Evolutionary conservation across 2,797 vertebrate species (phyloP).

Genomic region (Typhlichthys eigenmanni): DNA sequence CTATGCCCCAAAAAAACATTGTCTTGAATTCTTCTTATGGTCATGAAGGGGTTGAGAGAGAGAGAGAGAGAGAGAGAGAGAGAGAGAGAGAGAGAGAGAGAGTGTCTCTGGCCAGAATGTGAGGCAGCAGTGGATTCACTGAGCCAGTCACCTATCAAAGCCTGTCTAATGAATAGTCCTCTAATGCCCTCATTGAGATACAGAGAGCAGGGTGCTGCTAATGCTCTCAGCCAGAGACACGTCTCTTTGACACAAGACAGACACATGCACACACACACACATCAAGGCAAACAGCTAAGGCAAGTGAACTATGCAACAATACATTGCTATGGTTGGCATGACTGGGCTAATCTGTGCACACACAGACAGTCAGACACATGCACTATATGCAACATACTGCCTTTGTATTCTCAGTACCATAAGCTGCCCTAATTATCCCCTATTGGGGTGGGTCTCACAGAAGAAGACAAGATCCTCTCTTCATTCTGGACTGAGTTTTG

Average conservation of each 20-base stretch:
- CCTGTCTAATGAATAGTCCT: conserved; percentile 64
- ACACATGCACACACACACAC: conserved; percentile 14
- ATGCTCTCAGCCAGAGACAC: conserved; percentile 58
- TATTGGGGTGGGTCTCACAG: conserved; percentile 58
- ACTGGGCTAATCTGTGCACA: background rate
- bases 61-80: conserved; percentile 15
- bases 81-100: conserved; percentile 32
- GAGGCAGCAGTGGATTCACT: conserved; percentile 45
- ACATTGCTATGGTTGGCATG: conserved; percentile 31
- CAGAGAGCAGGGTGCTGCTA: conserved; percentile 62
- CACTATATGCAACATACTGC: background rate
- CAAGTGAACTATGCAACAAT: conserved; percentile 15
- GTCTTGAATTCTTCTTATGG: conserved; percentile 6
- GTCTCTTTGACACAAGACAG: background rate
- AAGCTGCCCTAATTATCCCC: conserved; percentile 63
- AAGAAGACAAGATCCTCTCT: conserved; percentile 52
- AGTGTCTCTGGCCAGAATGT: conserved; percentile 28
- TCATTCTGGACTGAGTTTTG: conserved; percentile 44
- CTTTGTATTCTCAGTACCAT: conserved; percentile 41
- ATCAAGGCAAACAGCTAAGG: conserved; percentile 16
- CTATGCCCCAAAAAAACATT: background rate
- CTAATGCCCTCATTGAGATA: conserved; percentile 74
- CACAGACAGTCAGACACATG: conserved; percentile 6
- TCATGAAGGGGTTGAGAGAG: conserved; percentile 34
- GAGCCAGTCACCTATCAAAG: conserved; percentile 68